Base-by-base conservation (phyloP, 2,888 invertebrate genomes). In the Oxystoma pomonae region DNA sequence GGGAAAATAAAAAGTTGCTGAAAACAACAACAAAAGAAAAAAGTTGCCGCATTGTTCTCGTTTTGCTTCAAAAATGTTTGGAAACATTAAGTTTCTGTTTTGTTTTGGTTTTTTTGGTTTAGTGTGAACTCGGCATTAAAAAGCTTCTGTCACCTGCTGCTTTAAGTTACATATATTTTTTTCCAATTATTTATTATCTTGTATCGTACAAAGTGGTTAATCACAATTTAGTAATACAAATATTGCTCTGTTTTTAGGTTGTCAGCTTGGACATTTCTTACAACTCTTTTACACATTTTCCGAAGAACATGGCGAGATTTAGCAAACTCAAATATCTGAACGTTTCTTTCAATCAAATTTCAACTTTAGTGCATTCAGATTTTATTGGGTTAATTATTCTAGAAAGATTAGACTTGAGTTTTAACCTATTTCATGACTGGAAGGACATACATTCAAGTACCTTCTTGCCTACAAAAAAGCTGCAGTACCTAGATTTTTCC, bases 401-500 rank as follows among this genome's bases (percentile, higher is more conserved):
- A 35, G 82, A 86, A 72, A 79, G 80, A 2, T 76, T 91, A 51
- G 85, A 89, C 75, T 78, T 91, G 66, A 85, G 87, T 20, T 82
- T 81, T 63, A 91, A 91, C 73, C 76, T 81, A 58, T 86, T 91
- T 65, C 80, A 77, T 21, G 78, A 82, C 59, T 87, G 88, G 88
- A 70, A 80, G 1, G 82, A 83, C 57, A 76, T 89, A 50, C 83
- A 82, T 74, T 84, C 87, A 0, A 83, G 82, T 64, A 77, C 81
- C 21, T 80, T 85, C 1, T 79, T 75, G 59, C 80, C 81, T 63
- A 81, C 84, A 0, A 76, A 76, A 0, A 85, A 80, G 57, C 78
- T 91, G 57, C 82, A 81, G 71, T 81, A 80, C 52, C 77, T 91
- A n/a, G 84, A 86, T 67, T 77, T 91, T n/a, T 86, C 87, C 0